phyloP scores from a whole-genome alignment of 2,888 invertebrate genomes.

The Spodoptera littoralis region DNA sequence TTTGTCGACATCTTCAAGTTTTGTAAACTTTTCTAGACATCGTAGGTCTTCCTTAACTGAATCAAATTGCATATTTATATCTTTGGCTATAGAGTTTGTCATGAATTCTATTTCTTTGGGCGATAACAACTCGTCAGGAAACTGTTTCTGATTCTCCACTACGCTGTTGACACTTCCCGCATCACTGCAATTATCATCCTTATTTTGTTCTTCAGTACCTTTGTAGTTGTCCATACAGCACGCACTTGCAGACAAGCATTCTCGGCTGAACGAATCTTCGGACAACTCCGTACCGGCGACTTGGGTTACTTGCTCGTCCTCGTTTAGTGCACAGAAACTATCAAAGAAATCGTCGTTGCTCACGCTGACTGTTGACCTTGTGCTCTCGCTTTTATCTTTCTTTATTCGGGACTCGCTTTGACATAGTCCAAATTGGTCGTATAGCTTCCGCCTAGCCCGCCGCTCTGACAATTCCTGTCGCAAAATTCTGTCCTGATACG shows the following conservation, averaged over 20 bases:
- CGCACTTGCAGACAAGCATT: slow-evolving; percentile 57
- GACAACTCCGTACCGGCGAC: slow-evolving; percentile 45
- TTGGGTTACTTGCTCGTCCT: slow-evolving; percentile 61
- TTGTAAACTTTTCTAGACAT: slow-evolving; percentile 68
- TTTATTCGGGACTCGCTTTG: slow-evolving; percentile 65
- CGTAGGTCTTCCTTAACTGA: slow-evolving; percentile 72
- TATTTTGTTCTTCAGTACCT: slow-evolving; percentile 59
- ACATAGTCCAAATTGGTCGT: slow-evolving; percentile 65
- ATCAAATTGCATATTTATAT: slow-evolving; percentile 71
- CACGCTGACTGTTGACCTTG: slow-evolving; percentile 57
- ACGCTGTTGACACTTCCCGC: slow-evolving; percentile 66
- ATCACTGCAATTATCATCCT: slow-evolving; percentile 59
- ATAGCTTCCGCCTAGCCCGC: slow-evolving; percentile 72
- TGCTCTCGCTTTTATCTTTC: slow-evolving; percentile 54
- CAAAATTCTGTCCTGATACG: slow-evolving; percentile 75
- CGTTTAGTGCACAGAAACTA: slow-evolving; percentile 70
- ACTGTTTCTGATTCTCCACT: slow-evolving; percentile 60
- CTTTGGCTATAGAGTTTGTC: slow-evolving; percentile 65
- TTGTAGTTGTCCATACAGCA: slow-evolving; percentile 62
- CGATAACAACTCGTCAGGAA: slow-evolving; percentile 32
- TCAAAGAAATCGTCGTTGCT: slow-evolving; percentile 75
- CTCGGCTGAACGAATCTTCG: slow-evolving; percentile 60
- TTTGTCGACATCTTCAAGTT: slow-evolving; percentile 61
- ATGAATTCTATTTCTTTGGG: slow-evolving; percentile 39
- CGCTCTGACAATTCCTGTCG: slow-evolving; percentile 77